Conservation (phyloP, 2,888 invertebrate genomes). For the Lepeophtheirus nordmannii region DNA sequence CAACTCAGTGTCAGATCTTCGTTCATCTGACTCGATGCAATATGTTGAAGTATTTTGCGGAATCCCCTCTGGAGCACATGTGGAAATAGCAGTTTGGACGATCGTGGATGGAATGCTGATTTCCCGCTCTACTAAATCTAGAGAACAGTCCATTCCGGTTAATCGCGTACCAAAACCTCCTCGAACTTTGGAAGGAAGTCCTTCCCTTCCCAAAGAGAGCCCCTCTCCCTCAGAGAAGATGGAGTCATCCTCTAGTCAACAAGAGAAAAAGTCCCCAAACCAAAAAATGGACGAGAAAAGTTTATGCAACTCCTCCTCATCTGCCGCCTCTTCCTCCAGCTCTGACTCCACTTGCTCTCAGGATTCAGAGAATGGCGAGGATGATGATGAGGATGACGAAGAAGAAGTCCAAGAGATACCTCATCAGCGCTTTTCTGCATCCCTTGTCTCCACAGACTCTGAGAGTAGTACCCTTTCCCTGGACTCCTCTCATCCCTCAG, state of each 20-base stretch:
- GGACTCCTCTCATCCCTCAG: neutral
- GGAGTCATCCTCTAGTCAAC: too few species aligned
- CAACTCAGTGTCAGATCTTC: constrained; percentile 6
- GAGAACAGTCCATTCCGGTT: neutral
- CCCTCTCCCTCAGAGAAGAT: too few species aligned
- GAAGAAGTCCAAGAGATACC: neutral
- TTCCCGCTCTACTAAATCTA: neutral
- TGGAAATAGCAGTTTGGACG: constrained; percentile 10
- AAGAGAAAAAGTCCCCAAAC: too few species aligned
- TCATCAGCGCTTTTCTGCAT: neutral
- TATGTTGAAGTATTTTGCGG: constrained; percentile 6
- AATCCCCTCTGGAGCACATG: constrained; percentile 3
- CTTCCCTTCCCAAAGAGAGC: too few species aligned
- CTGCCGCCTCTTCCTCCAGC: neutral
- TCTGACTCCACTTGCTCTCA: neutral
- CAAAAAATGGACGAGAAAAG: too few species aligned
- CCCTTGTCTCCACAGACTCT: neutral
- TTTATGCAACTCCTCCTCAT: neutral
- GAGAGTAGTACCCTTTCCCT: neutral
- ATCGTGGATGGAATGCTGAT: constrained; percentile 12
- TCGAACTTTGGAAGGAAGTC: neutral
- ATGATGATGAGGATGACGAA: neutral
- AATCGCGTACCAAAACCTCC: constrained; percentile 16
- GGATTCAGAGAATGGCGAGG: neutral
- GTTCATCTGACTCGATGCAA: neutral